Base-by-base conservation (phyloP, 2,797 vertebrate genomes). In the Enteromius thamalakanensis region DNA sequence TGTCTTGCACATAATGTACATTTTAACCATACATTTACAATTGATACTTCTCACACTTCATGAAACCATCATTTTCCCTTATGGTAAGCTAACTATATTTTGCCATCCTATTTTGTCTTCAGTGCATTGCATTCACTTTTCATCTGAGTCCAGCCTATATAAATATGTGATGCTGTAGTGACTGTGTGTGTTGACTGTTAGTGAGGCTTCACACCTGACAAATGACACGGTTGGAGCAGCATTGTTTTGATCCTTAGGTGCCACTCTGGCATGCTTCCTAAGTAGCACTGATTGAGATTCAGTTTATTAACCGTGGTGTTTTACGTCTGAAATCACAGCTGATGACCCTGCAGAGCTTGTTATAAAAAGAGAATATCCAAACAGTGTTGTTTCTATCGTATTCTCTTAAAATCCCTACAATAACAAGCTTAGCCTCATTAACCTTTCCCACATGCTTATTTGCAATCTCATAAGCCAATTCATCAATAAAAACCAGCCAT, bases 161-260 rank as follows among this genome's bases (percentile, higher is more conserved):
- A 42, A 42, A 42, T 42, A 53, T 0, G 37, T 45, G 67, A 42
- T 45, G 34, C 15, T 55, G 26, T 62, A 60, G 70, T 65, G 58
- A 23, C 34, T 2, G 6, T 40, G 68, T 72, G 37, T 79, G 45
- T 42, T 21, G 42, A 23, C 75, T 70, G 32, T 42, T n/a, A 71
- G 68, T 42, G 45, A 64, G 26, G 4, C 37, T 82, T 84, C 58
- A 65, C 58, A 79, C 58, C 76, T 79, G 82, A 65, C 76, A 72
- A 74, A 74, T 17, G 34, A n/a, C 45, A 32, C 34, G 19, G 69
- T 79, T 79, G 45, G 34, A 53, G 47, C 60, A 65, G 1, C 37
- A 68, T 70, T 76, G 71, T 60, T 80, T 68, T 12, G 75, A 70
- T 47, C 6, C 11, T 62, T 78, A 34, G 75, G n/a, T 49, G 21